phyloP scores from a whole-genome alignment of 2,888 invertebrate species.

The Cistogaster globosa region DNA sequence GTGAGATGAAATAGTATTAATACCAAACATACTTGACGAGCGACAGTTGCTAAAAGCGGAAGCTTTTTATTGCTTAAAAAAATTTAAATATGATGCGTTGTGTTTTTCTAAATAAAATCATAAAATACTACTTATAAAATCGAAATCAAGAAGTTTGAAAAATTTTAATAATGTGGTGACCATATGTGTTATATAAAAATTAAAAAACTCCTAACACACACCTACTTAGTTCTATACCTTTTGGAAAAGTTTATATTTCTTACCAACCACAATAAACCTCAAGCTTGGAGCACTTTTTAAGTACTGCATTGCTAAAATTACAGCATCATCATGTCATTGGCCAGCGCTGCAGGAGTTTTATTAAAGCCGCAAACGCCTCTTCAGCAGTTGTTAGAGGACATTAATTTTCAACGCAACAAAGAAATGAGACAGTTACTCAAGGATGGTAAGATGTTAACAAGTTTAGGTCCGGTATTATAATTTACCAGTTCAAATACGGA shows the following conservation, averaged over 20 bases:
- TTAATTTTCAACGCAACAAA: constrained; percentile 95
- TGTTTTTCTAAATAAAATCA: no score
- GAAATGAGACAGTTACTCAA: constrained; percentile 94
- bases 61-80: constrained; percentile 21
- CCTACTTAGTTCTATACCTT: constrained; percentile 15
- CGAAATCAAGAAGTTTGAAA: not conserved
- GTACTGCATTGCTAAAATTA: not conserved
- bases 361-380: constrained; percentile 86
- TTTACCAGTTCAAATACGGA: no score
- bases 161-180: constrained; percentile 54
- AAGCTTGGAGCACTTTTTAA: constrained; percentile 20
- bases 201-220: constrained; percentile 15
- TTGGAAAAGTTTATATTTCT: constrained; percentile 23
- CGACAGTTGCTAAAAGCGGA: constrained; percentile 8
- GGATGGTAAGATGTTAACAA: constrained; percentile 86
- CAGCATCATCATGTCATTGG: constrained; percentile 76
- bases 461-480: not conserved
- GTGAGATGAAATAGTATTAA: no score
- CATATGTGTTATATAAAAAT: not conserved
- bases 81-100: not conserved
- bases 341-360: constrained; percentile 80
- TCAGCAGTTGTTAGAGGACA: constrained; percentile 94
- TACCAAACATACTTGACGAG: no score
- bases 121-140: constrained; percentile 14
- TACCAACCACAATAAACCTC: constrained; percentile 50